These are phyloP conservation scores for Conchocele bisecta DNA, from an alignment of 2,888 invertebrate genomes.

Conservation along the genomic window DNA sequence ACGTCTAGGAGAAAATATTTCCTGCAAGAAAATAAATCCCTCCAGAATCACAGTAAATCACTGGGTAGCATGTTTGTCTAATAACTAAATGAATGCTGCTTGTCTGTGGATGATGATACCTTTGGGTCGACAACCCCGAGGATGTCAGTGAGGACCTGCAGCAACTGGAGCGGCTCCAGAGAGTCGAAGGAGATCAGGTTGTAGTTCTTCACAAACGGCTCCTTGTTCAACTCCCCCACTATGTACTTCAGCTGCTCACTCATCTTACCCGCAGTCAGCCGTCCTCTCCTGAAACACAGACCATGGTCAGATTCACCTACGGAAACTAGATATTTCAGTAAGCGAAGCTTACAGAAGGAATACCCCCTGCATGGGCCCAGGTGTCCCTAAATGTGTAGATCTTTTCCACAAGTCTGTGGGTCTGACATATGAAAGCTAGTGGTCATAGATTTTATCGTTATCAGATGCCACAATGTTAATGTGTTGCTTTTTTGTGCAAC, in stretches of 20 bases:
- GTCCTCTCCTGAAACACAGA: slow-evolving; percentile 5
- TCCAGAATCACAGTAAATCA: too few species aligned
- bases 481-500: too few species aligned
- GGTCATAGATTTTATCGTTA: not conserved
- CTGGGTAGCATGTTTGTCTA: too few species aligned
- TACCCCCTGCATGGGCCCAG: too few species aligned
- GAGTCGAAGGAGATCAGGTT: slow-evolving; percentile 94
- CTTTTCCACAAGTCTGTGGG: too few species aligned
- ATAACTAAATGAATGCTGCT: too few species aligned
- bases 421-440: not conserved
- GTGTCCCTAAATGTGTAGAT: too few species aligned
- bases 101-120: slow-evolving; percentile 78
- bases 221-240: slow-evolving; percentile 89
- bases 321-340: not conserved
- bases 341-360: not conserved
- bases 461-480: too few species aligned
- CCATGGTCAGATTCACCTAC: not conserved
- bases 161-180: slow-evolving; percentile 88
- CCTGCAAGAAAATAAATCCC: too few species aligned
- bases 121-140: slow-evolving; percentile 88
- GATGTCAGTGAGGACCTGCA: slow-evolving; percentile 91
- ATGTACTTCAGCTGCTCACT: slow-evolving; percentile 84
- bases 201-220: slow-evolving; percentile 88
- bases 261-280: slow-evolving; percentile 71
- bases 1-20: too few species aligned